These are phyloP conservation scores for Aphaenogaster rudis DNA, from an alignment of 1,140 invertebrate genomes.

Conservation along the genomic window DNA sequence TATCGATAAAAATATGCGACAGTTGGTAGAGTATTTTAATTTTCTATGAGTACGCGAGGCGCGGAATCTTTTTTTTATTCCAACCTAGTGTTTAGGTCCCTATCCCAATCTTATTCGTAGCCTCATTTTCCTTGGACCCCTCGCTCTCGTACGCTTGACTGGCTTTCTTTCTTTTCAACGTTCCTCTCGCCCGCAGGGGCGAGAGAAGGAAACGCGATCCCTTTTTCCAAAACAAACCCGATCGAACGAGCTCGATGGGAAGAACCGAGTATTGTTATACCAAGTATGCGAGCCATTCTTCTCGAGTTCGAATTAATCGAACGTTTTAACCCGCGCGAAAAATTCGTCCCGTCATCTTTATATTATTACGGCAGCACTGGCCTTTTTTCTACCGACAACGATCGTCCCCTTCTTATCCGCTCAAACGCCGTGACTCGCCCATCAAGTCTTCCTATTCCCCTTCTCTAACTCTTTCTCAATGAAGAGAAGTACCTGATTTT, in stretches of 20 bases:
- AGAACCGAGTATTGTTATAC: constrained; percentile 4
- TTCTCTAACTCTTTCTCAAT: constrained; percentile 29
- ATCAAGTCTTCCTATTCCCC: constrained; percentile 26
- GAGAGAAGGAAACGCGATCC: not conserved
- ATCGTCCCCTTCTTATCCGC: constrained; percentile 30
- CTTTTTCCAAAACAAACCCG: constrained; percentile 16
- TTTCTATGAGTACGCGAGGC: constrained; percentile 13
- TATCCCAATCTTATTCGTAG: not conserved
- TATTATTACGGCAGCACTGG: constrained; percentile 55
- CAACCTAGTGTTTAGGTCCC: not conserved
- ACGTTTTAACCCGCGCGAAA: constrained; percentile 49
- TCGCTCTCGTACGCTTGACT: not conserved
- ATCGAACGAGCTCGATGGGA: not conserved
- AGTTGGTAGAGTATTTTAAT: constrained; percentile 38
- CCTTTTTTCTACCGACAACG: constrained; percentile 59
- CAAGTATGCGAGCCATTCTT: constrained; percentile 34
- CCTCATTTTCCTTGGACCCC: not conserved
- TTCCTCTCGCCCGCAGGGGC: not conserved
- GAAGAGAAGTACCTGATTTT: constrained; percentile 56
- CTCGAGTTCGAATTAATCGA: constrained; percentile 45
- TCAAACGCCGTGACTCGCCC: constrained; percentile 51
- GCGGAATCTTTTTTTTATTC: not conserved
- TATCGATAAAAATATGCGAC: constrained; percentile 27
- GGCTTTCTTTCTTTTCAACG: not conserved
- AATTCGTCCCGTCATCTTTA: constrained; percentile 70